Conservation (phyloP, 2,797 vertebrate species). For the Loris lydekkerianus region DNA sequence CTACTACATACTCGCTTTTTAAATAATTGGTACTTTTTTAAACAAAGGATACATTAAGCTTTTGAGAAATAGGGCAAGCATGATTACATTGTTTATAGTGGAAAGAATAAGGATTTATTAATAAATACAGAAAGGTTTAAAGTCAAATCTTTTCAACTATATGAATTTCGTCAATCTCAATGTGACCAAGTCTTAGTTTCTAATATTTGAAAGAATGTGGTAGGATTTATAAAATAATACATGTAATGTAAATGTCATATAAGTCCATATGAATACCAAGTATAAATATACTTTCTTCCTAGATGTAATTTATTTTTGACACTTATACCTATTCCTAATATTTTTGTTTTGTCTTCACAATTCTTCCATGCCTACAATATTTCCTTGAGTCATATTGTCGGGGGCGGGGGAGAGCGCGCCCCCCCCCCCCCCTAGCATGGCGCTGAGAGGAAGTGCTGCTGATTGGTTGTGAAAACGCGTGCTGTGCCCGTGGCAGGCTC, state of each 20-base stretch:
- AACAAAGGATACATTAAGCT: neutral
- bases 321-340: neutral
- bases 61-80: neutral
- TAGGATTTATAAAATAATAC: conserved; percentile 1
- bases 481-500: too few relatives aligned
- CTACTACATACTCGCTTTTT: neutral
- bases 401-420: too few relatives aligned
- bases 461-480: too few relatives aligned
- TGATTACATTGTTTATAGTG: neutral
- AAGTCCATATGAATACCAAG: neutral
- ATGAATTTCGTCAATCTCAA: neutral
- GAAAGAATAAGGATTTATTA: neutral
- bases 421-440: too few relatives aligned
- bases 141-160: neutral
- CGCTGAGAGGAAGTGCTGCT: too few relatives aligned
- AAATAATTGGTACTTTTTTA: neutral
- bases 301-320: conserved; percentile 16
- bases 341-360: neutral
- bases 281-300: neutral
- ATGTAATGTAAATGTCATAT: neutral
- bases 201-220: neutral
- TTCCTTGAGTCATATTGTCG: conserved; percentile 11
- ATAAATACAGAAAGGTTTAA: neutral
- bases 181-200: neutral
- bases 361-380: neutral